phyloP scores from a whole-genome alignment of 2,888 invertebrate species.

The Phymatocera aterrima region DNA sequence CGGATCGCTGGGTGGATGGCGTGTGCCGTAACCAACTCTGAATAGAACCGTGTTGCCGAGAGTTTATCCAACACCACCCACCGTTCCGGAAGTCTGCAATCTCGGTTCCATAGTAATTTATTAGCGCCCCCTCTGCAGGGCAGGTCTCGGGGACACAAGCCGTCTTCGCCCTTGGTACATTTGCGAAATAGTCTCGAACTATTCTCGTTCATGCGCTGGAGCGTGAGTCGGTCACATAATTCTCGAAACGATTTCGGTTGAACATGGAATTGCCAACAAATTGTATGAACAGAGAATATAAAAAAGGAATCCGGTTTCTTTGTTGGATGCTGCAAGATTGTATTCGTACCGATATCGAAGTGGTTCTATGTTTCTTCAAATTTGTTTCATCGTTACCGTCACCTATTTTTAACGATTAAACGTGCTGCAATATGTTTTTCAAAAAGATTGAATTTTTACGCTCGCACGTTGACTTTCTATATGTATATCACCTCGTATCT shows the following conservation, averaged over 20 bases:
- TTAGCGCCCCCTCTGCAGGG: background rate
- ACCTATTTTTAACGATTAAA: background rate
- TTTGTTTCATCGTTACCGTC: background rate
- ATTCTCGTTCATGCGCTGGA: background rate
- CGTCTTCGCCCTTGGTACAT: background rate
- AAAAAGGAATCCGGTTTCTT: background rate
- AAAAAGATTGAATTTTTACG: conserved; percentile 5
- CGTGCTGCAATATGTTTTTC: background rate
- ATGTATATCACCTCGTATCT: background rate
- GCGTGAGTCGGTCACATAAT: background rate
- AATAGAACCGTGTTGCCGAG: conserved; percentile 35
- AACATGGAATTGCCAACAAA: background rate
- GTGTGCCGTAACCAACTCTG: conserved; percentile 48
- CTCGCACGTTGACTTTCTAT: background rate
- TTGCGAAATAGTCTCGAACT: background rate
- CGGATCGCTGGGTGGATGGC: conserved; percentile 53
- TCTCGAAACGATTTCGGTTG: background rate
- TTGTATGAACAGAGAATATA: no score
- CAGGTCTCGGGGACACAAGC: background rate
- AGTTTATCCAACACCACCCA: conserved; percentile 30
- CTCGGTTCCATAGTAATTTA: conserved; percentile 49
- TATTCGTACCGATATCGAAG: background rate
- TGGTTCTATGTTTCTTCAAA: background rate
- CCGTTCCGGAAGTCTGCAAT: conserved; percentile 50
- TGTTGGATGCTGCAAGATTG: background rate